Conservation (phyloP, 2,113 vertebrate genomes). For the Lycaon pictus region DNA sequence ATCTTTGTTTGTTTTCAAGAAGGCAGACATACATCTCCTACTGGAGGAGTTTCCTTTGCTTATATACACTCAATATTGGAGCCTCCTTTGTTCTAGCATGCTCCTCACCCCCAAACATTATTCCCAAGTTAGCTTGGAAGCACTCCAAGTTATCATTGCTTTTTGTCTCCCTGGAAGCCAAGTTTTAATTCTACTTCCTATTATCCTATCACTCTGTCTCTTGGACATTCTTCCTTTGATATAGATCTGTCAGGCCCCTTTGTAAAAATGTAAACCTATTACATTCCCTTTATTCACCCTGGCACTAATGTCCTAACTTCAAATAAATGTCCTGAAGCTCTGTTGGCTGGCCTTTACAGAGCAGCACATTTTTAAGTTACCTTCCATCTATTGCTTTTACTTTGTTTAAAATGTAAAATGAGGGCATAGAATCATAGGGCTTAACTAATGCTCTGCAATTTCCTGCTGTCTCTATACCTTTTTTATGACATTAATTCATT, state of each 20-base stretch:
- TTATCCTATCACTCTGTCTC: conserved; percentile 74
- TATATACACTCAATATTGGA: not conserved
- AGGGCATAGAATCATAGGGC: conserved; percentile 77
- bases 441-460: conserved; percentile 80
- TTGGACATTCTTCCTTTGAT: conserved; percentile 78
- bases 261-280: conserved; percentile 82
- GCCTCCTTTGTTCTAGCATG: not conserved
- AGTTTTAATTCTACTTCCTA: conserved; percentile 79
- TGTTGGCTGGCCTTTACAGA: conserved; percentile 75
- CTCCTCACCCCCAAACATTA: not conserved
- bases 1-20: conserved; percentile 15
- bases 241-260: conserved; percentile 79
- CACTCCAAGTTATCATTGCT: conserved; percentile 62
- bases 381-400: conserved; percentile 70
- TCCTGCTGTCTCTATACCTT: conserved; percentile 79
- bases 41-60: not conserved
- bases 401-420: conserved; percentile 82
- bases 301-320: conserved; percentile 79
- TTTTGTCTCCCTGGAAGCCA: conserved; percentile 76
- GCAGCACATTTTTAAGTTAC: conserved; percentile 73
- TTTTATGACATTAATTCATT: conserved; percentile 81
- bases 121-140: conserved; percentile 62
- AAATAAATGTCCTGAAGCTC: conserved; percentile 79
- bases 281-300: conserved; percentile 76
- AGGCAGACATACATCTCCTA: not conserved